phyloP scores from a whole-genome alignment of 37 sponge, comb jelly and placozoan genomes.

The Axinella damicornis region DNA sequence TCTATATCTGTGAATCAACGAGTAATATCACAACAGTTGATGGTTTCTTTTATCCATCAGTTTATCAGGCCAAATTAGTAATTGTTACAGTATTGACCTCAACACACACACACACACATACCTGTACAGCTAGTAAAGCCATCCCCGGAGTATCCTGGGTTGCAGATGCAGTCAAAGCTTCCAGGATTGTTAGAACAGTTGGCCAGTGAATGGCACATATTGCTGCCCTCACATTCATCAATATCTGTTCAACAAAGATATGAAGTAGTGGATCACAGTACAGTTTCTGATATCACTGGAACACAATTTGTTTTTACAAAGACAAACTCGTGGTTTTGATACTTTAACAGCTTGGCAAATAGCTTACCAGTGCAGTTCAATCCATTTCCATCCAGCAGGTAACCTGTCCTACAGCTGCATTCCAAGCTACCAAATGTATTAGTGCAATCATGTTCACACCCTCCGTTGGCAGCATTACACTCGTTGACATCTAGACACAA shows the following conservation, averaged over 20 bases:
- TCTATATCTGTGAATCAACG: constrained; percentile 41
- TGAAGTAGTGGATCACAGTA: too few relatives aligned
- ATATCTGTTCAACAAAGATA: constrained; percentile 2
- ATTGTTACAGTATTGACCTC: too few relatives aligned
- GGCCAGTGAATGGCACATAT: not conserved
- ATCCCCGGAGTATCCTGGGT: constrained; percentile 28
- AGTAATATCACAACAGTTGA: not conserved
- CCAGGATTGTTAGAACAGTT: constrained; percentile 34
- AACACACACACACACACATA: too few relatives aligned
- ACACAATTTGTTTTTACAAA: too few relatives aligned
- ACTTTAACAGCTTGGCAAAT: too few relatives aligned
- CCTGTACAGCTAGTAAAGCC: constrained; percentile 23
- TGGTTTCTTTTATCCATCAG: too few relatives aligned
- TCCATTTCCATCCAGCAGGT: constrained; percentile 12
- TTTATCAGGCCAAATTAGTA: too few relatives aligned
- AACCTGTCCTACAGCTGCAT: constrained; percentile 48
- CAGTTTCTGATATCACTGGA: too few relatives aligned
- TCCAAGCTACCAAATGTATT: constrained; percentile 51
- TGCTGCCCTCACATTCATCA: constrained; percentile 1
- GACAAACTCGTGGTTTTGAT: too few relatives aligned
- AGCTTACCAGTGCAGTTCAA: constrained; percentile 5
- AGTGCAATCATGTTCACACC: constrained; percentile 38
- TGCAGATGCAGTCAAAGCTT: constrained; percentile 27
- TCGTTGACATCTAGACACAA: constrained; percentile 43
- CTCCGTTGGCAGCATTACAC: constrained; percentile 2